Conservation (phyloP, 92 coral and sea anemone species). For the Epizoanthus ramosus region DNA sequence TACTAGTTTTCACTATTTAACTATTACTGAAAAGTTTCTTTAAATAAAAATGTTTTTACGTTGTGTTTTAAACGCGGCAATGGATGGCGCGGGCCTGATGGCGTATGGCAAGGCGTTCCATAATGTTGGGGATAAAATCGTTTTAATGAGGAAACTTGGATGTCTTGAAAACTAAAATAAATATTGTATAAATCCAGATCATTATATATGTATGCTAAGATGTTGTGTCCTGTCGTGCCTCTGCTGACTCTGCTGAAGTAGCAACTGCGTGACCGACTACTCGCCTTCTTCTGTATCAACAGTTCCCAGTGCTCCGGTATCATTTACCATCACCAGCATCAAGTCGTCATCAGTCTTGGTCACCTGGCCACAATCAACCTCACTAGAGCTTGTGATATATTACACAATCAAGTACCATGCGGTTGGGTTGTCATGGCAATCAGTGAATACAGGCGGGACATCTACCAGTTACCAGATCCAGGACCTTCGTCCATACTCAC, state of each 20-base stretch:
- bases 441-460: conserved; percentile 49
- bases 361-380: conserved; percentile 67
- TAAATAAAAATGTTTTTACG: too few relatives aligned
- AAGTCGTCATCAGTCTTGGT: conserved; percentile 68
- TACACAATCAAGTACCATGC: conserved; percentile 68
- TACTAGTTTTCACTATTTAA: too few relatives aligned
- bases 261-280: background rate
- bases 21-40: too few relatives aligned
- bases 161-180: too few relatives aligned
- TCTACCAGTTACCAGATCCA: conserved; percentile 48
- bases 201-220: too few relatives aligned
- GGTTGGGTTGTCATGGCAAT: conserved; percentile 58
- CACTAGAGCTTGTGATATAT: conserved; percentile 65
- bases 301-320: conserved; percentile 75
- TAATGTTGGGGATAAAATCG: too few relatives aligned
- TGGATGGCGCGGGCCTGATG: too few relatives aligned
- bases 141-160: too few relatives aligned
- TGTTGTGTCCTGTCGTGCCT: too few relatives aligned
- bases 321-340: conserved; percentile 48
- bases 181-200: too few relatives aligned
- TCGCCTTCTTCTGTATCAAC: conserved; percentile 4
- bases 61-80: too few relatives aligned
- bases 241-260: background rate
- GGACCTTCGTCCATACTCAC: conserved; percentile 63
- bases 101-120: too few relatives aligned